These are phyloP conservation scores for Drosophila kanapiae DNA, from an alignment of 1,140 invertebrate genomes.

Conservation along the genomic window DNA sequence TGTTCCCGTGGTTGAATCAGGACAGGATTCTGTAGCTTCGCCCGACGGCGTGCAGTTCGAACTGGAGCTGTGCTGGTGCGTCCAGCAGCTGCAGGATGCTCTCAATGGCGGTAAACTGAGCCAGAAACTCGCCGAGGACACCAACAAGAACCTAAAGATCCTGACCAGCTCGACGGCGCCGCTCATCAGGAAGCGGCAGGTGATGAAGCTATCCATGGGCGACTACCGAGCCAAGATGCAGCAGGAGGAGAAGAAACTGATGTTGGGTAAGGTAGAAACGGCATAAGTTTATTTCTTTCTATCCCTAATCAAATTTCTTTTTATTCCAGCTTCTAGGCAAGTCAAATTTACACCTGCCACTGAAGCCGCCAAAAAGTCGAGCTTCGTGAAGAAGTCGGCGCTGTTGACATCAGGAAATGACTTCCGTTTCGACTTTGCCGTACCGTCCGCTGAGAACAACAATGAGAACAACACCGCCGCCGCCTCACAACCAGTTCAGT, in stretches of 20 bases:
- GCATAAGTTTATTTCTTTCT: too few species aligned
- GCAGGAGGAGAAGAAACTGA: slow-evolving; percentile 89
- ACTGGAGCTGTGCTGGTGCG: slow-evolving; percentile 91
- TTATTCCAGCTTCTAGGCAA: slow-evolving; percentile 68
- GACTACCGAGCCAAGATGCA: slow-evolving; percentile 91
- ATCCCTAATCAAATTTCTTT: too few species aligned
- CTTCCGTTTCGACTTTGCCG: slow-evolving; percentile 85
- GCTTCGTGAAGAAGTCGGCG: slow-evolving; percentile 87
- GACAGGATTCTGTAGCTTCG: neutral
- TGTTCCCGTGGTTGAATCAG: slow-evolving; percentile 2
- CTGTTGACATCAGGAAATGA: slow-evolving; percentile 72
- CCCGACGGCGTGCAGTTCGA: slow-evolving; percentile 88
- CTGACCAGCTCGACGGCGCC: slow-evolving; percentile 89
- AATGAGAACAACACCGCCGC: slow-evolving; percentile 16
- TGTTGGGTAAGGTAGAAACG: slow-evolving; percentile 84
- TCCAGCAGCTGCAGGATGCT: slow-evolving; percentile 89
- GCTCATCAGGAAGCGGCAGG: slow-evolving; percentile 89
- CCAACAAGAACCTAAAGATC: slow-evolving; percentile 88
- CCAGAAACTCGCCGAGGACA: slow-evolving; percentile 88
- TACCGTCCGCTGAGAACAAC: slow-evolving; percentile 10
- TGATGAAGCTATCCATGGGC: slow-evolving; percentile 90
- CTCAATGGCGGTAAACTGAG: slow-evolving; percentile 88
- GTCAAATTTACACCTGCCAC: slow-evolving; percentile 85
- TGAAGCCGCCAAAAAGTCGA: slow-evolving; percentile 86
- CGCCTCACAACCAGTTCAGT: neutral